These are phyloP conservation scores for Heliconius charithonia DNA, from an alignment of 2,888 invertebrate genomes.

Conservation along the genomic window DNA sequence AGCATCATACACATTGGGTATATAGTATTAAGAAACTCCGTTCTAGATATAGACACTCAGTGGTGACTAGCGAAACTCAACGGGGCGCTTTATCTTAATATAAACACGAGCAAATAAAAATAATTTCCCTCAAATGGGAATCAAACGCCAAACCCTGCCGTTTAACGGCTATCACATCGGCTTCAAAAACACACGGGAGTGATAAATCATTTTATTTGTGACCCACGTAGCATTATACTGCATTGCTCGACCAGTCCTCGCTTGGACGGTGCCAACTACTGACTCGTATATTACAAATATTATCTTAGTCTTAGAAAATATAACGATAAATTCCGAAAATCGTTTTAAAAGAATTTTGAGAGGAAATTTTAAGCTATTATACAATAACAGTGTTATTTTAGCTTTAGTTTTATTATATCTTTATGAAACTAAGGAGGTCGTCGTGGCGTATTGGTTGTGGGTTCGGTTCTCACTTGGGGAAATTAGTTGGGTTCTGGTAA, in stretches of 20 bases:
- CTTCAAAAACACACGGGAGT: slow-evolving; percentile 14
- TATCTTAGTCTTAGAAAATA: slow-evolving; percentile 31
- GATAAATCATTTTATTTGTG: slow-evolving; percentile 39
- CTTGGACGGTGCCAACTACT: slow-evolving; percentile 35
- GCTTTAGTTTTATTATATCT: neutral
- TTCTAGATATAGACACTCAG: too few relatives aligned
- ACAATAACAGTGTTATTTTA: neutral
- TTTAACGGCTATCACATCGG: too few relatives aligned
- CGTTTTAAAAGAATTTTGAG: slow-evolving; percentile 31
- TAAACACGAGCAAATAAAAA: too few relatives aligned
- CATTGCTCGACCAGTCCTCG: slow-evolving; percentile 33
- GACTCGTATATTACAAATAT: slow-evolving; percentile 34
- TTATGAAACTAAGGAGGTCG: too few relatives aligned
- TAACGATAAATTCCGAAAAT: slow-evolving; percentile 29
- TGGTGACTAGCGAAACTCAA: too few relatives aligned
- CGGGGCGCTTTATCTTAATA: too few relatives aligned
- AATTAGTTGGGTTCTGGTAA: neutral
- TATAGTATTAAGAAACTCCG: too few relatives aligned
- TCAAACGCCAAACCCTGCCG: neutral
- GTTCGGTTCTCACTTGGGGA: neutral
- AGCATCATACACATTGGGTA: too few relatives aligned
- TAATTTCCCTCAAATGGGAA: neutral
- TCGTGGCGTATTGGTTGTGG: neutral
- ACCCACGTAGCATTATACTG: slow-evolving; percentile 35
- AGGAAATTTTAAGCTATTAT: slow-evolving; percentile 11